Evolutionary conservation across 2,888 invertebrate genomes (phyloP), one percentile per base, ranked within the genome.

Genomic region (Limenitis camilla): DNA sequence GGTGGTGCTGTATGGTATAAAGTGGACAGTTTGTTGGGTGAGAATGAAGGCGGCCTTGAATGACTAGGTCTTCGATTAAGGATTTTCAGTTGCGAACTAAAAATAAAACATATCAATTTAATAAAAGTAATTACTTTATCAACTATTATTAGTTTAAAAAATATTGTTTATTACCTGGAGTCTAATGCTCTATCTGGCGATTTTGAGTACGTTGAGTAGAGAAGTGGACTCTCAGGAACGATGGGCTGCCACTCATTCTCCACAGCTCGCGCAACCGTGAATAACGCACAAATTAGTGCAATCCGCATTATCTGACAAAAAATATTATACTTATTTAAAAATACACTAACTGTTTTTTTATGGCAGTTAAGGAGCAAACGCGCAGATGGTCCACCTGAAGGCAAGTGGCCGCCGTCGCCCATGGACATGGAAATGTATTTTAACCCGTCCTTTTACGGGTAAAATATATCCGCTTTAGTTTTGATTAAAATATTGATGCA

Each of bases 161-260:
- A n/a, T n/a, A n/a, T n/a, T n/a, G n/a, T n/a, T n/a, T n/a, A n/a
- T n/a, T n/a, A n/a, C n/a, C n/a, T n/a, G n/a, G n/a, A n/a, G 10
- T 75, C 77, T 9, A 77, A 59, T 1, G 80, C 73, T 52, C 77
- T 68, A 5, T 83, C 81, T 0, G 73, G 62, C 8, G 78, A 61
- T 42, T 73, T 72, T 4, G 60, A 62, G 46, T 74, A 82, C 7
- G 70, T 69, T 5, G 69, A 63, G 48, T 76, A 83, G 5, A 69
- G 62, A 40, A 75, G 60, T 5, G 79, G 68, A 36, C 82, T 59
- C 35, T 79, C 81, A 2, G 83, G 80, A 2, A 81, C 61, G n/a
- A 89, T 76, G 0, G 89, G 89, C 40, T 88, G 87, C 89, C 89
- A 89, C 41, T 83, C 84, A 36, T 74, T 74, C 38, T 83, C 82